Base-by-base conservation (phyloP, 2,888 invertebrate genomes). In the Germaria angustata region DNA sequence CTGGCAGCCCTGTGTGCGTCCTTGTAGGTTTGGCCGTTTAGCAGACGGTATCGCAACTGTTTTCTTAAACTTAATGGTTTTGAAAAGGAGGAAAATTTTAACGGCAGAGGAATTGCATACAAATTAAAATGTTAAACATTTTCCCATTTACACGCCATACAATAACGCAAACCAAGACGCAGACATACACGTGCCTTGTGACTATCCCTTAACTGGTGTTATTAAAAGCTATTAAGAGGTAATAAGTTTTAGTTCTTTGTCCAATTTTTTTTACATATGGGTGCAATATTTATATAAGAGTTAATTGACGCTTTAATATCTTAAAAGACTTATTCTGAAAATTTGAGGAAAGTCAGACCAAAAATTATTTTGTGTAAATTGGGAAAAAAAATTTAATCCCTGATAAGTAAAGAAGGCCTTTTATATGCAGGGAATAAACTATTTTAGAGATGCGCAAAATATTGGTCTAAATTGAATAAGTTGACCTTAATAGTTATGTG, bases 181-280 rank as follows among this genome's bases (percentile, higher is more conserved):
- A 20, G 8, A 57, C 36, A 8, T 39, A 13, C 20, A 22, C 57
- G 39, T 57, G 22, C 22, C 36, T 39, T 20, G 57, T 20, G 57
- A 22, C 57, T 22, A 57, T 57, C 57, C 57, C 57, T 57, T 39
- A 39, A 57, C 20, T 57, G 0, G 57, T 39, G 36, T 39, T 15
- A 13, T n/a, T 51, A 51, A 51, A 51, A 51, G 51, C 51, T 28
- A 51, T 51, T 51, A 51, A 51, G 24, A 51, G 24, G 51, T n/a
- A 8, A 28, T 51, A 51, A 28, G 28, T 51, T 51, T 24, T n/a
- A n/a, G 13, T 2, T 51, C 24, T 51, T 6, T 24, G 28, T 11
- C 6, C 28, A 22, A 44, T 44, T 17, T 44, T 8, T 9, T 11
- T 20, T n/a, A 17, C 17, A 49, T 4, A 22, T 13, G 46, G 22